Evolutionary conservation across 2,797 vertebrate genomes (phyloP).

Genomic region (Siniperca scherzeri): DNA sequence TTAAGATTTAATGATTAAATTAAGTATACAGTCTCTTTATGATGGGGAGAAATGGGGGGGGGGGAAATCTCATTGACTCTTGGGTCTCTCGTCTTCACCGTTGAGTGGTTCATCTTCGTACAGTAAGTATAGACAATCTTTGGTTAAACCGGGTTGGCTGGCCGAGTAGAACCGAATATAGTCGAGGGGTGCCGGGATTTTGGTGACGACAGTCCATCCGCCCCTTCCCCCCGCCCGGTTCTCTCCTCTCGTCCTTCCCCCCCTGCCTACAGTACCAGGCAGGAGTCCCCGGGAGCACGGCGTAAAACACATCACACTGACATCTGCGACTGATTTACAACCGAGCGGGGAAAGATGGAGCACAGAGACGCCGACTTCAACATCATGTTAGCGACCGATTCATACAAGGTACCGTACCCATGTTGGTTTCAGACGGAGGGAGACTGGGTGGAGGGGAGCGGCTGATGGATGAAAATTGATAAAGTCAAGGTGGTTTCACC

Average conservation of each 20-base stretch:
- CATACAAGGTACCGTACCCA: slow-evolving; percentile 91
- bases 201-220: slow-evolving; percentile 48
- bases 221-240: slow-evolving; percentile 60
- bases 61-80: neutral
- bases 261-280: slow-evolving; percentile 54
- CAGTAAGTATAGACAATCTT: slow-evolving; percentile 21
- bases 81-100: neutral
- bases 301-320: slow-evolving; percentile 76
- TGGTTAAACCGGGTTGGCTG: neutral
- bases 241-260: slow-evolving; percentile 65
- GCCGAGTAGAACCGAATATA: slow-evolving; percentile 38
- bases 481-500: slow-evolving; percentile 84
- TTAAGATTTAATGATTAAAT: neutral
- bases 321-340: slow-evolving; percentile 76
- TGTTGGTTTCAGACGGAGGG: neutral
- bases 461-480: slow-evolving; percentile 58
- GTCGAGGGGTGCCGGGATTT: slow-evolving; percentile 21
- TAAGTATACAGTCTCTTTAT: neutral
- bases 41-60: neutral
- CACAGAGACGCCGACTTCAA: slow-evolving; percentile 91
- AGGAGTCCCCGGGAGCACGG: slow-evolving; percentile 62
- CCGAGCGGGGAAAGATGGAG: slow-evolving; percentile 89
- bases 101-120: neutral
- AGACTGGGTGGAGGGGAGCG: slow-evolving; percentile 13
- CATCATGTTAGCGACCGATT: slow-evolving; percentile 94